Evolutionary conservation across 2,888 invertebrate species (phyloP).

Genomic region (Mimumesa dahlbomi): DNA sequence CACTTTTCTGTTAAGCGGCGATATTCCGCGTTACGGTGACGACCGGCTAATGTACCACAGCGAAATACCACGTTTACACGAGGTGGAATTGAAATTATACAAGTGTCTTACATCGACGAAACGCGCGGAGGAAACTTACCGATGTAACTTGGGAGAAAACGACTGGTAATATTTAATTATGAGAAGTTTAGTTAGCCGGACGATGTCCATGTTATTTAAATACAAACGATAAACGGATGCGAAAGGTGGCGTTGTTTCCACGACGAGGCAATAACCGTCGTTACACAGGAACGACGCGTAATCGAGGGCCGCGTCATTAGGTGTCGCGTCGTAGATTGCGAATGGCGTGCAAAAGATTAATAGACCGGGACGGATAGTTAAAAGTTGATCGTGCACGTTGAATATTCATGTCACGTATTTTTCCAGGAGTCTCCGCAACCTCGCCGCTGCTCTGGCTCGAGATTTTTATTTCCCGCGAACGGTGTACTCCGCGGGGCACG

Average conservation of each 20-base stretch:
- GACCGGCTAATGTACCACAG: conserved; percentile 14
- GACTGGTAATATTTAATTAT: too few relatives aligned
- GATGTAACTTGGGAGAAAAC: too few relatives aligned
- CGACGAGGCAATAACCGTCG: conserved; percentile 21
- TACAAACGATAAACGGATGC: not conserved
- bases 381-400: conserved; percentile 48
- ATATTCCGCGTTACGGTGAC: conserved; percentile 21
- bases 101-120: too few relatives aligned
- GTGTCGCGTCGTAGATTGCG: conserved; percentile 34
- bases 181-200: too few relatives aligned
- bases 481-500: not conserved
- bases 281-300: conserved; percentile 33
- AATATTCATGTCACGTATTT: conserved; percentile 48
- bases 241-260: not conserved
- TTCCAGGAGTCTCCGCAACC: not conserved
- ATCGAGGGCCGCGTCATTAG: conserved; percentile 50
- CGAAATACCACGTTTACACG: too few relatives aligned
- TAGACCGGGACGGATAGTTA: conserved; percentile 49
- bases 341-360: conserved; percentile 51
- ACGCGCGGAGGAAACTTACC: too few relatives aligned
- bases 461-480: conserved; percentile 1
- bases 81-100: too few relatives aligned
- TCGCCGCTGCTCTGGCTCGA: not conserved
- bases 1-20: too few relatives aligned
- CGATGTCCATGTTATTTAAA: too few relatives aligned